Percentiles rank a stretch among this genome's conserved stretches.
phyloP scores from a whole-genome alignment of 2,113 vertebrate species.

The Dromiciops gliroides region DNA sequence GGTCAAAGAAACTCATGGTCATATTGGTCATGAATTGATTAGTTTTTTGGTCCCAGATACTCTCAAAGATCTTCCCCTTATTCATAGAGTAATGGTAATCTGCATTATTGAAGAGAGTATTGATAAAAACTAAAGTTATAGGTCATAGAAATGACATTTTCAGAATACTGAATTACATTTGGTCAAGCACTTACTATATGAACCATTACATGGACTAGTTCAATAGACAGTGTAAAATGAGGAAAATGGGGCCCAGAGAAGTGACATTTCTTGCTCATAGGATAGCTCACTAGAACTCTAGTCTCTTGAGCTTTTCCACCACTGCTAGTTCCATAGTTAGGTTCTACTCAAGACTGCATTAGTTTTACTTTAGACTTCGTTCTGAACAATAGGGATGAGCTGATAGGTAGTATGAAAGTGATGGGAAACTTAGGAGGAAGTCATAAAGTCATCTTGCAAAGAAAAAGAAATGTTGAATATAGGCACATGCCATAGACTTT shows the following conservation, averaged over 20 bases:
- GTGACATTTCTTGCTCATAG: background rate
- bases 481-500: background rate
- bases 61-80: background rate
- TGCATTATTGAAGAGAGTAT: background rate
- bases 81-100: background rate
- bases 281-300: background rate
- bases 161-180: background rate
- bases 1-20: background rate
- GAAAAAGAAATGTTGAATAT: background rate
- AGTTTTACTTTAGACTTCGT: background rate
- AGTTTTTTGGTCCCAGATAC: background rate
- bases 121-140: background rate
- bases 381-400: background rate
- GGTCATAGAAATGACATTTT: background rate
- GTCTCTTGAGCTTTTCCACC: background rate
- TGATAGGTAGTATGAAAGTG: background rate
- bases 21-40: background rate
- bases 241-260: background rate
- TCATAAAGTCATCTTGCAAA: background rate
- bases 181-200: background rate
- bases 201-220: background rate
- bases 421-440: background rate
- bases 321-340: background rate
- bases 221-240: background rate
- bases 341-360: background rate